These are phyloP conservation scores for Hypsopygia costalis DNA, from an alignment of 2,888 invertebrate genomes.

Conservation along the genomic window DNA sequence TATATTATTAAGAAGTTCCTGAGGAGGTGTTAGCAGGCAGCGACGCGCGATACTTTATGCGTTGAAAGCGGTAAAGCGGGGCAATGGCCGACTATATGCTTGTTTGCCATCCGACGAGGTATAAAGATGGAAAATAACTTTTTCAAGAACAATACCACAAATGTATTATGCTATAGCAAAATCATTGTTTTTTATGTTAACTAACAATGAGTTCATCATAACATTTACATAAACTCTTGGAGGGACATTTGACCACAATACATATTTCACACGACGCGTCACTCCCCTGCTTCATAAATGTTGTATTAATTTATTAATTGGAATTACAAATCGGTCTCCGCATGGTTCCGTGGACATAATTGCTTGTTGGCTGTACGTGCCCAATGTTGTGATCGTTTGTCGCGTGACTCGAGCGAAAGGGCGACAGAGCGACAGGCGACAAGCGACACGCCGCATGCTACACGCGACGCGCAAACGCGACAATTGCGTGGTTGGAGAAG, in stretches of 20 bases:
- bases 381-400: background rate
- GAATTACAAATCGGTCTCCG: background rate
- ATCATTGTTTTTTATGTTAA: too few relatives aligned
- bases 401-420: background rate
- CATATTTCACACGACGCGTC: background rate
- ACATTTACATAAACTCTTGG: background rate
- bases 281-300: background rate
- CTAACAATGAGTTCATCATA: too few relatives aligned
- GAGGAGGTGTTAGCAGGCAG: too few relatives aligned
- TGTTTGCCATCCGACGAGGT: too few relatives aligned
- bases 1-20: too few relatives aligned
- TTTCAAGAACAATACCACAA: too few relatives aligned
- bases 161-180: too few relatives aligned
- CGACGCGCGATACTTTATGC: too few relatives aligned
- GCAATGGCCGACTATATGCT: too few relatives aligned
- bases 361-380: background rate
- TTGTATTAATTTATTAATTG: background rate
- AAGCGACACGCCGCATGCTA: background rate
- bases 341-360: background rate
- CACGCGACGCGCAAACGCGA: slow-evolving; percentile 1
- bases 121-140: too few relatives aligned
- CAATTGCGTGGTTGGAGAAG: slow-evolving; percentile 3
- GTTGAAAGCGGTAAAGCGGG: too few relatives aligned
- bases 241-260: background rate
- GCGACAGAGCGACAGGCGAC: slow-evolving; percentile 1